A percentile compares a stretch with the other conserved stretches of the same genome.
Conservation (phyloP, 2,888 invertebrate genomes). For the Chorisops tibialis region DNA sequence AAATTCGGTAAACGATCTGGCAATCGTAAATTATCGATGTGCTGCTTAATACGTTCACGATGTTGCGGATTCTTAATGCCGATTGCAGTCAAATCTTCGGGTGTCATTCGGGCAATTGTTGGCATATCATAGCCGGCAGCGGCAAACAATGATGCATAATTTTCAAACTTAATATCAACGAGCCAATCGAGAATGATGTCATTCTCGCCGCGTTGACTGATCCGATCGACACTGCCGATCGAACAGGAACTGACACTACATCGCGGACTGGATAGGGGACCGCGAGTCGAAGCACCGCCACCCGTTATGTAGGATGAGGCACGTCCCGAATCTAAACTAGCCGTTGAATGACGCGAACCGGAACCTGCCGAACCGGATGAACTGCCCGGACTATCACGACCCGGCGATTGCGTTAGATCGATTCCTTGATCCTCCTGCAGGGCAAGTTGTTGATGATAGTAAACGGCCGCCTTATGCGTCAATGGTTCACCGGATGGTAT, state of each 20-base stretch:
- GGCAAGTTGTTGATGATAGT: slow-evolving; percentile 78
- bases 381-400: slow-evolving; percentile 88
- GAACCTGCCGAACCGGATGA: slow-evolving; percentile 85
- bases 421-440: slow-evolving; percentile 85
- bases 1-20: slow-evolving; percentile 94
- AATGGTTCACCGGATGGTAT: slow-evolving; percentile 61
- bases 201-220: slow-evolving; percentile 71
- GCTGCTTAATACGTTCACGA: slow-evolving; percentile 91
- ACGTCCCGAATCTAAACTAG: slow-evolving; percentile 82
- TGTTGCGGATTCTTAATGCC: slow-evolving; percentile 97
- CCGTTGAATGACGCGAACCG: slow-evolving; percentile 85
- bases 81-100: slow-evolving; percentile 86
- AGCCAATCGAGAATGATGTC: slow-evolving; percentile 95
- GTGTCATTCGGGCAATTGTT: slow-evolving; percentile 98
- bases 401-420: slow-evolving; percentile 87
- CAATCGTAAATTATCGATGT: slow-evolving; percentile 90
- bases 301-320: slow-evolving; percentile 72
- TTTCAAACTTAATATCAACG: slow-evolving; percentile 87
- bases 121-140: slow-evolving; percentile 96
- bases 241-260: slow-evolving; percentile 75
- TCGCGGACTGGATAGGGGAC: slow-evolving; percentile 61
- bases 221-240: slow-evolving; percentile 72
- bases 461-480: slow-evolving; percentile 72
- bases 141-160: slow-evolving; percentile 89
- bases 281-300: slow-evolving; percentile 53